Evolutionary conservation across 1,140 invertebrate genomes (phyloP).

Genomic region (Orius insidiosus): DNA sequence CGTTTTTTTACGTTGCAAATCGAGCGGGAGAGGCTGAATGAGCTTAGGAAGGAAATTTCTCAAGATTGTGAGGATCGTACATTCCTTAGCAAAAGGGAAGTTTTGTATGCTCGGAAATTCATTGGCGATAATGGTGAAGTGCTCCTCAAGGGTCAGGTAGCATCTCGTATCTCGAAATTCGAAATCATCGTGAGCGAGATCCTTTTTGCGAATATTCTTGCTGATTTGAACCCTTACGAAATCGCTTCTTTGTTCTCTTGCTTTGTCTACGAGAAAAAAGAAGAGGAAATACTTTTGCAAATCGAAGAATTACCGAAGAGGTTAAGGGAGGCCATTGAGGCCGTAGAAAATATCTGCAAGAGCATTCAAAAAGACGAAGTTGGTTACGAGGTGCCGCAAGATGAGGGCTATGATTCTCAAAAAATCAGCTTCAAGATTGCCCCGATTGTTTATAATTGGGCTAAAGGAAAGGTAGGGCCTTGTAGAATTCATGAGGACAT

Average conservation of each 20-base stretch:
- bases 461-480: constrained; percentile 16
- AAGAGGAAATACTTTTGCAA: too few relatives aligned
- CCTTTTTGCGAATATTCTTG: constrained; percentile 83
- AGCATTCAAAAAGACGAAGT: not conserved
- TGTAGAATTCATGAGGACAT: not conserved
- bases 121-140: constrained; percentile 54
- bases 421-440: constrained; percentile 10
- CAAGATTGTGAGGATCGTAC: too few relatives aligned
- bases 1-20: too few relatives aligned
- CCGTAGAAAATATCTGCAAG: not conserved
- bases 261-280: constrained; percentile 37
- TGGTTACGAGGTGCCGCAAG: not conserved
- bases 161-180: constrained; percentile 86
- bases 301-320: not conserved
- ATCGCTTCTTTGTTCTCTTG: constrained; percentile 84
- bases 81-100: constrained; percentile 63
- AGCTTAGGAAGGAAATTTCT: too few relatives aligned
- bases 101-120: constrained; percentile 61
- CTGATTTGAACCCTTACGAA: constrained; percentile 66
- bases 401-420: constrained; percentile 4
- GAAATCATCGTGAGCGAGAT: constrained; percentile 92
- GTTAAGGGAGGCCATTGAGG: not conserved
- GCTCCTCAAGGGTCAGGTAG: constrained; percentile 79
- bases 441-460: constrained; percentile 12
- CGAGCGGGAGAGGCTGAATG: too few relatives aligned